Evolutionary conservation across 53 echinoderm and acorn worm genomes (phyloP).

Genomic region (Patiria pectinifera): DNA sequence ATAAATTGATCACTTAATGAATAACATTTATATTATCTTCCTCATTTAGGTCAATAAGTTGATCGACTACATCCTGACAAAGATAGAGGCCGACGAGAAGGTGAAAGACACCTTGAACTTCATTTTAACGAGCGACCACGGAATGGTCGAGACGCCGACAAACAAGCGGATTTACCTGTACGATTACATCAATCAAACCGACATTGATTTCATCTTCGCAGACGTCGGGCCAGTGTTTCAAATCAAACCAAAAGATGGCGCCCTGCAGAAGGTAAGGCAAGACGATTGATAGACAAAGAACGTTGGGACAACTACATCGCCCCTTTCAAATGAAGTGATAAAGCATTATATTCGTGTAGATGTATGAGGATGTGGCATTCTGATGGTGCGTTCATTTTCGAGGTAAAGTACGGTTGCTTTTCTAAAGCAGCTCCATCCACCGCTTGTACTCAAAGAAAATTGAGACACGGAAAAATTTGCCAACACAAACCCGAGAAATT

Average conservation of each 20-base stretch:
- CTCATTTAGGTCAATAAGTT: conserved; percentile 65
- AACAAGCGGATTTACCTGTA: conserved; percentile 67
- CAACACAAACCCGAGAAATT: no score
- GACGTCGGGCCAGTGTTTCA: conserved; percentile 80
- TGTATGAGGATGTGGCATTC: no score
- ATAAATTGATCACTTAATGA: no score
- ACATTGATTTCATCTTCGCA: conserved; percentile 79
- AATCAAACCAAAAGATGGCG: conserved; percentile 74
- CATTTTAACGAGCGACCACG: conserved; percentile 86
- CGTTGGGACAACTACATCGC: no score
- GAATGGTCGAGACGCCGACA: conserved; percentile 59
- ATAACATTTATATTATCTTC: background rate
- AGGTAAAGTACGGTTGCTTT: no score
- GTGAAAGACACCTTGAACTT: conserved; percentile 74
- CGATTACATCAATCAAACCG: conserved; percentile 82
- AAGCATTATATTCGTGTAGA: no score
- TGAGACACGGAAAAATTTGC: no score
- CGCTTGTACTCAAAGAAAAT: no score
- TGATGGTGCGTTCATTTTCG: no score
- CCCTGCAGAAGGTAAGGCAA: conserved; percentile 64
- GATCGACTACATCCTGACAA: conserved; percentile 76
- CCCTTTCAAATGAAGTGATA: no score
- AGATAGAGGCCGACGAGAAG: conserved; percentile 56
- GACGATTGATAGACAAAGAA: background rate
- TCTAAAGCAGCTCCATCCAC: no score